Conservation (phyloP, 2,888 invertebrate genomes). For the Drepana falcataria region DNA sequence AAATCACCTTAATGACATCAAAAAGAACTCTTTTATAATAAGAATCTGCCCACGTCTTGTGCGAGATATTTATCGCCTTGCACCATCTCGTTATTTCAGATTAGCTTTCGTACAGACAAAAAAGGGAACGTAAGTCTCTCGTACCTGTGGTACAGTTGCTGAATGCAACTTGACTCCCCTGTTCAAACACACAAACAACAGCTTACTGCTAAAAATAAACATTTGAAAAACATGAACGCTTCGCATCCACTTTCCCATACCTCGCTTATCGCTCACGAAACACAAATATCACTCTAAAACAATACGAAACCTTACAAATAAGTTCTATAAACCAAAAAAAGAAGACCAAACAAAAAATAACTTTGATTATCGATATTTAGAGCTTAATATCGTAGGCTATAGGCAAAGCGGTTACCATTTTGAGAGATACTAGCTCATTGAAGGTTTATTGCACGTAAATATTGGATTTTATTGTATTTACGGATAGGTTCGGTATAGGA, state of each 20-base stretch:
- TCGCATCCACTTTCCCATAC: constrained; percentile 48
- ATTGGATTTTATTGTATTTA: constrained; percentile 75
- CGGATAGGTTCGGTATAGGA: constrained; percentile 58
- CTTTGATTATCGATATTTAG: constrained; percentile 16
- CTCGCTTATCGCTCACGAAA: constrained; percentile 58
- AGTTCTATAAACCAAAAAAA: constrained; percentile 46
- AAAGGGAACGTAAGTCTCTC: too few relatives aligned
- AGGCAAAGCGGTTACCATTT: constrained; percentile 41
- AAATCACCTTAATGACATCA: too few relatives aligned
- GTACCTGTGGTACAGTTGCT: too few relatives aligned
- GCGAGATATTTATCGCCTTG: too few relatives aligned
- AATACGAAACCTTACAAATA: constrained; percentile 67
- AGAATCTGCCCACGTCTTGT: too few relatives aligned
- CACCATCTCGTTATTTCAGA: too few relatives aligned
- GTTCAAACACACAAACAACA: constrained; percentile 24
- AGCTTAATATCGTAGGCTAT: constrained; percentile 12
- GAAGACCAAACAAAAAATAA: constrained; percentile 29
- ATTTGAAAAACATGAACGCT: constrained; percentile 34
- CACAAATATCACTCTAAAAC: constrained; percentile 63
- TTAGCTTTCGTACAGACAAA: too few relatives aligned
- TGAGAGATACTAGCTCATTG: constrained; percentile 65
- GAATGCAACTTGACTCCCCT: constrained; percentile 1
- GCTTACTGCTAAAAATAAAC: constrained; percentile 57
- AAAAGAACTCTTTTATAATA: too few relatives aligned
- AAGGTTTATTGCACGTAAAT: constrained; percentile 73